These are phyloP conservation scores for Antitype chi DNA, from an alignment of 2,888 invertebrate species.

Conservation along the genomic window DNA sequence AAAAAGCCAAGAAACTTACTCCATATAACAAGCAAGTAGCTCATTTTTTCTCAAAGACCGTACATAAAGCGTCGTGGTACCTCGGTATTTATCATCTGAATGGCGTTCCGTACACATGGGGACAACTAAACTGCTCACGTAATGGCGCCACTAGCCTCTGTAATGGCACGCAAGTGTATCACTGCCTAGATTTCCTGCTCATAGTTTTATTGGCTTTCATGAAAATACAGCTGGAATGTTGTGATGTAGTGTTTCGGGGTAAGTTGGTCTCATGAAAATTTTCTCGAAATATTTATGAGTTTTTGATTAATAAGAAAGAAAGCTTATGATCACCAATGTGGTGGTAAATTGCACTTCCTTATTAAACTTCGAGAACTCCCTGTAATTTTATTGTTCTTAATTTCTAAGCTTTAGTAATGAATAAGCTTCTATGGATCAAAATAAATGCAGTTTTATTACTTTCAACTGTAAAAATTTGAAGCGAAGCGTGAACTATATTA, in stretches of 20 bases:
- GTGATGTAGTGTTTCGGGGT: constrained; percentile 1
- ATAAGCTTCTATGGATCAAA: no score
- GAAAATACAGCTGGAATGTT: constrained; percentile 43
- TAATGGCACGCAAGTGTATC: constrained; percentile 75
- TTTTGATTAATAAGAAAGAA: no score
- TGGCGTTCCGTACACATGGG: constrained; percentile 74
- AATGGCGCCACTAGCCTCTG: constrained; percentile 74
- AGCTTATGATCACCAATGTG: no score
- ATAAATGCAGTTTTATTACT: no score
- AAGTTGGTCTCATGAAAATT: no score
- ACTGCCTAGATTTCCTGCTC: constrained; percentile 62
- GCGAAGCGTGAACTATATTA: no score
- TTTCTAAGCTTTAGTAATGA: no score
- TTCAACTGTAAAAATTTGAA: no score
- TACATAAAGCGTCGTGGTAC: constrained; percentile 44
- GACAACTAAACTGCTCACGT: constrained; percentile 75
- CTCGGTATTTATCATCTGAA: constrained; percentile 74
- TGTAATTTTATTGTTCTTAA: no score
- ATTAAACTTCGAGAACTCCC: no score
- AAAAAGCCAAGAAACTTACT: background rate
- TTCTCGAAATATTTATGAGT: no score
- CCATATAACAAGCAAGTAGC: background rate
- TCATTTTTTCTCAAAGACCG: constrained; percentile 27
- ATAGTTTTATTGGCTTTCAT: constrained; percentile 65
- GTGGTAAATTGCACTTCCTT: no score